Conservation (phyloP, 1,140 invertebrate species). For the Coelopa frigida region DNA sequence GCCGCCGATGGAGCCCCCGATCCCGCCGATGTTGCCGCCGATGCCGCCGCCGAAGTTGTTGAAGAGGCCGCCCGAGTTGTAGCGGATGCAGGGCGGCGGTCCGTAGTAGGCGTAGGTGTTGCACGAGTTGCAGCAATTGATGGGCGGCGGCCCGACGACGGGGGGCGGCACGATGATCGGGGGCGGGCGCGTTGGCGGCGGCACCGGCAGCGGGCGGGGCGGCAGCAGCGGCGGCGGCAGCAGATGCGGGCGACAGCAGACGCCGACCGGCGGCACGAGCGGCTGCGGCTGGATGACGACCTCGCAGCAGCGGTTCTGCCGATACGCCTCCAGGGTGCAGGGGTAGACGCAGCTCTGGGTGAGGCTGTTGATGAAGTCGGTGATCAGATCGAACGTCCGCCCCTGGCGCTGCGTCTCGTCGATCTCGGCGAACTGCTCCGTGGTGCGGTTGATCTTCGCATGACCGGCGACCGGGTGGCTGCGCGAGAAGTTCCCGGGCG, state of each 20-base stretch:
- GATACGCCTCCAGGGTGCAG: constrained; percentile 32
- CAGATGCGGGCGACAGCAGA: constrained; percentile 4
- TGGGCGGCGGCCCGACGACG: constrained; percentile 19
- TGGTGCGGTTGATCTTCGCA: constrained; percentile 20
- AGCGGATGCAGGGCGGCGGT: constrained; percentile 31
- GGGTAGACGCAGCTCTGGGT: constrained; percentile 24
- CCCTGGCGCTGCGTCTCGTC: constrained; percentile 28
- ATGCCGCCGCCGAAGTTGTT: no score
- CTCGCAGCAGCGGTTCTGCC: constrained; percentile 31
- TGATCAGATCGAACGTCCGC: constrained; percentile 28
- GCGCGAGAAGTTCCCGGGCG: no score
- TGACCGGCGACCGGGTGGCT: no score
- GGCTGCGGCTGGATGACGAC: constrained; percentile 20
- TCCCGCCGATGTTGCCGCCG: no score
- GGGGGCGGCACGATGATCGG: constrained; percentile 8
- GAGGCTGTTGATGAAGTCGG: constrained; percentile 24
- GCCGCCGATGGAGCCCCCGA: no score
- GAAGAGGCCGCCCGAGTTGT: constrained; percentile 11
- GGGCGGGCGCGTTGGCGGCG: constrained; percentile 9
- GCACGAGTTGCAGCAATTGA: constrained; percentile 32
- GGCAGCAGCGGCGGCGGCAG: constrained; percentile 4
- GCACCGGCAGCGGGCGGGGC: constrained; percentile 11
- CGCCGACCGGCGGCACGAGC: not conserved
- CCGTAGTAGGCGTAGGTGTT: constrained; percentile 36
- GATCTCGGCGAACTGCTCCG: constrained; percentile 24